phyloP scores from a whole-genome alignment of 2,797 vertebrate species.

The Knipowitschia caucasica region DNA sequence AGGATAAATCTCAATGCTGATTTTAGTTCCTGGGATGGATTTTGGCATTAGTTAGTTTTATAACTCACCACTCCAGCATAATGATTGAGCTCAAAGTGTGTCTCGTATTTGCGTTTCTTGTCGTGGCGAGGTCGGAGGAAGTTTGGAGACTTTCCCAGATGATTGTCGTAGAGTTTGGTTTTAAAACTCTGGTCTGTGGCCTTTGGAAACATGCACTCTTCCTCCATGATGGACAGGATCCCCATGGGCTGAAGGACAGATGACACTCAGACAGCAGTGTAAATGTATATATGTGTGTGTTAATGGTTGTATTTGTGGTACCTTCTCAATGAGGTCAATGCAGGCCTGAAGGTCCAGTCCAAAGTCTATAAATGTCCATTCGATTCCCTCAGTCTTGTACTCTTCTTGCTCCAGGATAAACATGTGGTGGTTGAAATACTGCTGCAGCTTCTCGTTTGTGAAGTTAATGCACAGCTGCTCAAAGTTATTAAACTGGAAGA shows the following conservation, averaged over 20 bases:
- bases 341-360: constrained; percentile 91
- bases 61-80: constrained; percentile 90
- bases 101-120: constrained; percentile 90
- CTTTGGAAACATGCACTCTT: constrained; percentile 97
- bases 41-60: too few species aligned
- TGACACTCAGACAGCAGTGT: neutral
- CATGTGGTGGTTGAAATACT: constrained; percentile 98
- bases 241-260: constrained; percentile 81
- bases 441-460: constrained; percentile 94
- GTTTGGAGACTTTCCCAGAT: constrained; percentile 89
- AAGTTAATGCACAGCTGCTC: constrained; percentile 98
- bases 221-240: constrained; percentile 94
- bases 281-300: neutral
- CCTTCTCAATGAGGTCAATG: constrained; percentile 95
- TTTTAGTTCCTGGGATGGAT: too few species aligned
- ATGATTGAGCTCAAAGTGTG: constrained; percentile 91
- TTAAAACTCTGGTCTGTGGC: constrained; percentile 88
- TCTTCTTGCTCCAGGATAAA: constrained; percentile 95
- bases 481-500: constrained; percentile 87
- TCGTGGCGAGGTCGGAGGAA: constrained; percentile 89
- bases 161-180: constrained; percentile 92
- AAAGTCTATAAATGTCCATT: constrained; percentile 97
- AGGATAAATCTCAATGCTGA: too few species aligned
- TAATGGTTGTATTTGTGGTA: constrained; percentile 32
- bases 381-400: constrained; percentile 90